Base-by-base conservation (phyloP, 35 echinoderm and acorn worm genomes). In the Acanthaster planci region DNA sequence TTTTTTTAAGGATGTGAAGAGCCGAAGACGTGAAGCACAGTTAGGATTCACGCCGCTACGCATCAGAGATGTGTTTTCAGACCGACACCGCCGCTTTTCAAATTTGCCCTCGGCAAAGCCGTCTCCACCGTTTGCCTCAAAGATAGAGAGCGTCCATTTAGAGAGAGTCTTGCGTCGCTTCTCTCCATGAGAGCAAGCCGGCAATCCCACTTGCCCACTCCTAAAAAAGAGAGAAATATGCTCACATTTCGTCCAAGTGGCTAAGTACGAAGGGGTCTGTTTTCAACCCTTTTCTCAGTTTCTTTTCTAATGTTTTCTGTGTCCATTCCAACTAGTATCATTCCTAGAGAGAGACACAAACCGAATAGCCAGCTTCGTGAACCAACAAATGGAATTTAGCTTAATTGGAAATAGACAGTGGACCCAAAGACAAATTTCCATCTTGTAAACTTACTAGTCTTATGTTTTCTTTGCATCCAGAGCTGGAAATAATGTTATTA, bases 241-340 rank as follows among this genome's bases (percentile, higher is more conserved):
- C 64, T 19, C 64, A 72, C 64, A 72, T 72, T 72, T 21, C 64
- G 14, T 72, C 64, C 34, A 6, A 72, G 2, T 72, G 64, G 64
- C 64, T 72, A 72, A 72, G 64, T 72, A 72, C 22, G 64, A 72
- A 47, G 64, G 64, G 64, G 64, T 72, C 64, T 72, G 64, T 72
- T 72, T 72, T 72, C 23, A 72, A 72, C 14, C 26, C 30, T 35
- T 72, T 72, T 29, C 29, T 23, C 5, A 31, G 42, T 72, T 72
- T 72, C 18, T 72, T 12, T 72, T 26, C 0, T 72, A 31, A 23
- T 68, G 1, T 35, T 1, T 68, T 68, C 9, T 2, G 22, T 31
- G 0, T 27, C 42, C 12, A 4, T 47, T 47, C 42, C 42, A 47
- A 47, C 4, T 47, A 6, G 42, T 47, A 47, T 12, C 4, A 47